Percentiles rank a stretch among this genome's conserved stretches.
Evolutionary conservation across 2,888 invertebrate species (phyloP).

Genomic region (Polyommatus icarus): DNA sequence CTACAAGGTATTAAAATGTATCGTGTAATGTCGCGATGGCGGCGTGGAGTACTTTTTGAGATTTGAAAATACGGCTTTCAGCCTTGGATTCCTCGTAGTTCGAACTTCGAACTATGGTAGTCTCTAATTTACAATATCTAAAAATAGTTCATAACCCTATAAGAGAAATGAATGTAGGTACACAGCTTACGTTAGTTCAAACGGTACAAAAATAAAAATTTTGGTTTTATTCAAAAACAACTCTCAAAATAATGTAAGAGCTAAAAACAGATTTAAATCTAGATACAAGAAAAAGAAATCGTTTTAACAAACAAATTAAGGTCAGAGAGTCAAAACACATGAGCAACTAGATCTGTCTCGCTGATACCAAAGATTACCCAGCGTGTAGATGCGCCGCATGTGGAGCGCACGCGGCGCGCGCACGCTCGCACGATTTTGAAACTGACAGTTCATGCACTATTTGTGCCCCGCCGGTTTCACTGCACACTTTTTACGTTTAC

Average conservation of each 20-base stretch:
- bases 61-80: no score
- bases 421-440: constrained; percentile 32
- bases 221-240: neutral
- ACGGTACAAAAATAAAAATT: neutral
- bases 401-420: constrained; percentile 19
- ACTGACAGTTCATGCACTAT: constrained; percentile 33
- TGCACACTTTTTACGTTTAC: constrained; percentile 28
- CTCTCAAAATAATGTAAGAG: neutral
- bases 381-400: constrained; percentile 13
- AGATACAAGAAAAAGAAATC: neutral
- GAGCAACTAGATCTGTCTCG: neutral
- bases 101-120: no score
- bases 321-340: constrained; percentile 5
- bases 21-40: no score
- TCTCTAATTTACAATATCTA: no score
- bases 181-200: neutral
- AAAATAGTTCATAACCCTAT: no score
- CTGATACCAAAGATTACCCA: constrained; percentile 2
- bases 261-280: neutral
- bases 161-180: neutral
- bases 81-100: no score
- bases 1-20: no score
- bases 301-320: neutral
- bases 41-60: no score
- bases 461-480: constrained; percentile 33